Evolutionary conservation across 2,797 vertebrate genomes (phyloP), one percentile per base, ranked within the genome.

Genomic region (Macropodus opercularis): DNA sequence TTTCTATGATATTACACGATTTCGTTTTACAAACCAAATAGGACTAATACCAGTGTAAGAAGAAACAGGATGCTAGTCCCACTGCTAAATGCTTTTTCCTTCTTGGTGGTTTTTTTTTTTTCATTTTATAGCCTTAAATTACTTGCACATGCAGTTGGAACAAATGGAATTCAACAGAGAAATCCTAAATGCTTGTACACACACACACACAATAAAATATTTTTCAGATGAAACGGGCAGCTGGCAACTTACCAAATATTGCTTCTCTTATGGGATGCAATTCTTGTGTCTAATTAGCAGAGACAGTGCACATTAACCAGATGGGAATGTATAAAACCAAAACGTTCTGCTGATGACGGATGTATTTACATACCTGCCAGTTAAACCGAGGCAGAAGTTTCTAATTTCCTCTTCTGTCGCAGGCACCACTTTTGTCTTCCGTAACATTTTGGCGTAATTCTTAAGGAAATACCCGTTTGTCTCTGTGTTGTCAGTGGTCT

Each of bases 401-500:
- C 10, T 11, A 3, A 31, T 31, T 31, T 31, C 29, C 12, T 31
- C 29, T 31, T 11, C 29, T 31, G 31, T 32, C 13, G 13, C 8
- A 31, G 10, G 12, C 29, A 10, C 8, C 8, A 12, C 29, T 31
- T 31, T 12, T 31, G 10, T 31, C 29, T 12, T 31, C 29, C 12
- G 12, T 31, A 31, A 31, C 8, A 31, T 31, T 31, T 31, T 24
- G 8, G 2, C 8, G 8, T 8, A 27, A 27, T 27, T 29, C 12
- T 15, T 12, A 32, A 29, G n/a, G n/a, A n/a, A n/a, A n/a, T n/a
- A n/a, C n/a, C n/a, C n/a, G n/a, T 15, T 23, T 23, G 19, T 67
- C 1, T 66, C 0, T 50, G 41, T 47, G 42, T 77, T 54, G 52
- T 8, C 69, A 95, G 96, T 96, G 95, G 94, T 97, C 51, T 98